Evolutionary conservation across 1,140 invertebrate genomes (phyloP), one percentile per base, ranked within the genome.

Genomic region (Mercenaria mercenaria): DNA sequence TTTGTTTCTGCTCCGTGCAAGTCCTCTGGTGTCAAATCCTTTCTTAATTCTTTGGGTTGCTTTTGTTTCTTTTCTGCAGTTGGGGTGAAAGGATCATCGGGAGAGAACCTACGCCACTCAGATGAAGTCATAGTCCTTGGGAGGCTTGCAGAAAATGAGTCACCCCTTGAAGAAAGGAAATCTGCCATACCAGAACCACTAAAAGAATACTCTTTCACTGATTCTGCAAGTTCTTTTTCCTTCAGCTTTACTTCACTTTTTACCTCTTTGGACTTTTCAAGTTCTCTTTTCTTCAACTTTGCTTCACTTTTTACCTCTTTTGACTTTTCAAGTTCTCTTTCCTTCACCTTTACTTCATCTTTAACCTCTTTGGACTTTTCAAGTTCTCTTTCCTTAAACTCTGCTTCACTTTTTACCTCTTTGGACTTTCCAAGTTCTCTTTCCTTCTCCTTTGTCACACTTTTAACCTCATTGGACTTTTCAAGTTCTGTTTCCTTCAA

Each of bases 71-170:
- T 79, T 23, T 56, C 50, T 52, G 29, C 32, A 50, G 11, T 32
- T 34, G 47, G 43, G 20, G 76, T 59, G 29, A 32, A 50, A 52
- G 47, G 61, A 52, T 74, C 83, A 39, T 41, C 43, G 18, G 83
- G 83, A 72, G 85, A 77, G 50, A 41, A 20, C 34, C 47, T 87
- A 23, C 43, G 64, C 39, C 69, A 64, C 39, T 87, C 85, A 8
- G 85, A 87, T 39, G 85, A 87, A 20, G 50, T 87, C 74, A 79
- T 1, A 11, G 85, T 79, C 32, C 37, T 77, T 61, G 85, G 85
- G 11, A 87, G 52, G 74, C 85, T 87, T 59, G 50, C 72, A 43
- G 85, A 87, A 64, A 77, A 79, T 50, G 85, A 56, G 52, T 74
- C 83, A 1, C 13, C 10, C 11, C 64, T 8, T 4, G 43, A 41